Conservation (phyloP, 92 coral and sea anemone genomes). For the Epizoanthus scotinus region DNA sequence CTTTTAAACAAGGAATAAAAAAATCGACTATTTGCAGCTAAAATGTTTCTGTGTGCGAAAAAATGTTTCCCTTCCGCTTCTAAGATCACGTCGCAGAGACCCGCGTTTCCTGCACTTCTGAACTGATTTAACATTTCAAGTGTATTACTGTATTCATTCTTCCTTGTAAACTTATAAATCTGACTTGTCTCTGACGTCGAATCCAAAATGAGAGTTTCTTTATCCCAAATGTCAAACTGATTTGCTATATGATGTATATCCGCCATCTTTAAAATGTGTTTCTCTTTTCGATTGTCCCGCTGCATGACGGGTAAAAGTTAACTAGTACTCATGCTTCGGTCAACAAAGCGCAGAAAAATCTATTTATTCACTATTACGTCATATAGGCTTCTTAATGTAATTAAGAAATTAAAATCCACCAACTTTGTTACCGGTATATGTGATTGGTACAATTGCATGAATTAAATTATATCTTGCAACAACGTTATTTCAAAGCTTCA, state of each 20-base stretch:
- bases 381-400: too few relatives aligned
- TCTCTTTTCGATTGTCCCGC: too few relatives aligned
- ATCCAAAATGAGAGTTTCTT: neutral
- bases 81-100: slow-evolving; percentile 77
- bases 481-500: too few relatives aligned
- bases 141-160: too few relatives aligned
- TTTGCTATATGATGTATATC: slow-evolving; percentile 7
- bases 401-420: too few relatives aligned
- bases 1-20: slow-evolving; percentile 81
- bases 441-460: too few relatives aligned
- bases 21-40: slow-evolving; percentile 78
- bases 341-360: too few relatives aligned
- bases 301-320: too few relatives aligned
- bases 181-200: neutral
- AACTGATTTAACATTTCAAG: slow-evolving; percentile 47
- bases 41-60: slow-evolving; percentile 71
- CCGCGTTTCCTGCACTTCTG: slow-evolving; percentile 70
- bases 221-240: slow-evolving; percentile 1
- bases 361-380: too few relatives aligned
- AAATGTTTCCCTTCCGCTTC: slow-evolving; percentile 73
- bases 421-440: too few relatives aligned
- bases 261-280: slow-evolving; percentile 20
- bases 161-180: neutral
- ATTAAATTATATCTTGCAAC: too few relatives aligned
- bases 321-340: too few relatives aligned